Evolutionary conservation across 2,888 invertebrate species (phyloP).

Genomic region (Heliconius ismenius): DNA sequence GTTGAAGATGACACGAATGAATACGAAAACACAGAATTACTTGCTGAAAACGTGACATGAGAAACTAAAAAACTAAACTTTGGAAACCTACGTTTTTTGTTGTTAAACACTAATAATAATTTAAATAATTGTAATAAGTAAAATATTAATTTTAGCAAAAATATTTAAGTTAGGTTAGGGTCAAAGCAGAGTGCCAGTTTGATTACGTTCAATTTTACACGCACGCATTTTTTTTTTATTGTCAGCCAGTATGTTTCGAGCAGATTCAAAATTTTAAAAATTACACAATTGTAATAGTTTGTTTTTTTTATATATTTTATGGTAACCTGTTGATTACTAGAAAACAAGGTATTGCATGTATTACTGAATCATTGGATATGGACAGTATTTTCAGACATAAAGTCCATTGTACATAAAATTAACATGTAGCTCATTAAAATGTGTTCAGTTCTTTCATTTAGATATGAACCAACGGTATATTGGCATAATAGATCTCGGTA

Average conservation of each 20-base stretch:
- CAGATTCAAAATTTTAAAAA: too few relatives aligned
- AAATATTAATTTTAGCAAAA: neutral
- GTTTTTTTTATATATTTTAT: too few relatives aligned
- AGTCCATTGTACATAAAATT: too few relatives aligned
- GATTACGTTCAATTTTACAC: neutral
- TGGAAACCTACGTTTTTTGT: neutral
- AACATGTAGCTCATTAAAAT: too few relatives aligned
- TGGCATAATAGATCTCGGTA: neutral
- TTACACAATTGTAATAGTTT: too few relatives aligned
- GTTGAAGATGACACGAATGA: slow-evolving; percentile 35
- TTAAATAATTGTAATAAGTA: neutral
- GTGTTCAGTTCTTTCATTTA: neutral
- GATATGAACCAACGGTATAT: neutral
- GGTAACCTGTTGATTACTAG: too few relatives aligned
- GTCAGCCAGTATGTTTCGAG: too few relatives aligned
- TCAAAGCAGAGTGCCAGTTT: neutral
- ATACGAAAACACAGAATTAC: slow-evolving; percentile 2
- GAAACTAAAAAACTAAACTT: neutral
- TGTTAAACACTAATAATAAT: neutral
- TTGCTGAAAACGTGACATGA: neutral
- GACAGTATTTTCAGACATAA: too few relatives aligned
- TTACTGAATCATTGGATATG: too few relatives aligned
- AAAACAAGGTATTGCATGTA: too few relatives aligned
- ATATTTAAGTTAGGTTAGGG: too few relatives aligned
- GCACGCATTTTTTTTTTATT: neutral